Evolutionary conservation across 2,888 invertebrate species (phyloP), one percentile per base, ranked within the genome.

Genomic region (Drosophila neoperkinsi): DNA sequence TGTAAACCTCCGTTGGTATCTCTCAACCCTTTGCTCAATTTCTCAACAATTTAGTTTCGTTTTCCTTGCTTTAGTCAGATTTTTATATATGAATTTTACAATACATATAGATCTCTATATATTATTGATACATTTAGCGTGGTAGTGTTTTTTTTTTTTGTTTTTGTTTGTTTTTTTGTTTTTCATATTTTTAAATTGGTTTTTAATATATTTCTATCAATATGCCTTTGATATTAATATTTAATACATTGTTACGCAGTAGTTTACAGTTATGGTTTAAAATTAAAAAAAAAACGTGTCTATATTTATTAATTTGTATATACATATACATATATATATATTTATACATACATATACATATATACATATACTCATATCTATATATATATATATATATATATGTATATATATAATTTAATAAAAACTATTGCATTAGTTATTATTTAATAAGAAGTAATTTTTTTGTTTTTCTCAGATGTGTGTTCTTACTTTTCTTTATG

Each of bases 391-490:
- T 34, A 60, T 60, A 30, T 58, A 55, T 55, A 71, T 28, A n/a
- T 53, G 52, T 43, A 69, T 61, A 41, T 63, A 75, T 63, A 66
- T 66, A 60, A 65, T 78, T 83, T 83, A 85, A 90, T 88, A 90
- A 86, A 87, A 90, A 90, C 83, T 88, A 88, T 86, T 90, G 90
- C 81, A 86, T 85, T 88, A 85, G 73, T 79, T 83, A 81, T 84
- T 76, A 80, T 76, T 74, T 82, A 88, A 81, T 85, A 82, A 78
- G 83, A 76, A 82, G 70, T 84, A 78, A 67, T 65, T 34, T 34
- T 31, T 34, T 77, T 66, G 73, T 61, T 59, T n/a, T 74, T 73
- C 36, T 77, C 62, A 52, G 63, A 74, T 74, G 66, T 70, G 41
- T 79, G 62, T 71, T 58, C 46, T 60, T 55, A 56, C 34, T 25